Base-by-base conservation (phyloP, 2,113 vertebrate species). In the Sapayoa aenigma region DNA sequence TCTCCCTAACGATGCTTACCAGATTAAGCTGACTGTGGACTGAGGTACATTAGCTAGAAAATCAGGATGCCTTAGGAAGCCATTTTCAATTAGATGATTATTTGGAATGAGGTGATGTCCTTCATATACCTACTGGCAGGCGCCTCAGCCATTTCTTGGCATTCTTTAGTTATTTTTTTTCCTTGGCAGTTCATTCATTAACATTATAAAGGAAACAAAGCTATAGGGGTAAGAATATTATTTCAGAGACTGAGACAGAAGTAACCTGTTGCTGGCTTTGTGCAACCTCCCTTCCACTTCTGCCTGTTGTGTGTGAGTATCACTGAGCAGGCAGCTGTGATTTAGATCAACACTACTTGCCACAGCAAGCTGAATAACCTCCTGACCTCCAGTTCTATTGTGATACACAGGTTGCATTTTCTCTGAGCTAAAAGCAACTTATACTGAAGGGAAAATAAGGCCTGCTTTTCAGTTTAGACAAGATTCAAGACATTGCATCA, bases 281-380 rank as follows among this genome's bases (percentile, higher is more conserved):
- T 95, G 91, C 79, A 95, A 69, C 84, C 67, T 95, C 89, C 89
- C 65, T 96, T 94, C 89, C 47, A 87, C 83, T 97, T 96, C 56
- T 58, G 84, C 93, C 74, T 95, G 87, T 89, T 96, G 92, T 89
- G 92, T 89, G 88, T 71, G 81, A 94, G 73, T 71, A 87, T 73
- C 2, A 2, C 50, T 92, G 87, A 92, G 89, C 55, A 74, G 47
- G 60, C 59, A n/a, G 84, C 83, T 91, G 52, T 56, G 93, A 90
- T 95, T 96, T 89, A 93, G 87, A 93, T 93, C 84, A 95, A 84
- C 93, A 71, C 46, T 87, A 19, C 94, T 96, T 86, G 85, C 90
- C 94, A 93, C 89, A 95, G 96, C 76, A 96, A 94, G 90, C 84
- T 89, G 69, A 93, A 82, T 94, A 91, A 90, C 92, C 92, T 77